Percentiles rank a stretch among this genome's conserved stretches.
These are phyloP conservation scores for Varecia variegata DNA, from an alignment of 2,797 vertebrate species.

Conservation along the genomic window DNA sequence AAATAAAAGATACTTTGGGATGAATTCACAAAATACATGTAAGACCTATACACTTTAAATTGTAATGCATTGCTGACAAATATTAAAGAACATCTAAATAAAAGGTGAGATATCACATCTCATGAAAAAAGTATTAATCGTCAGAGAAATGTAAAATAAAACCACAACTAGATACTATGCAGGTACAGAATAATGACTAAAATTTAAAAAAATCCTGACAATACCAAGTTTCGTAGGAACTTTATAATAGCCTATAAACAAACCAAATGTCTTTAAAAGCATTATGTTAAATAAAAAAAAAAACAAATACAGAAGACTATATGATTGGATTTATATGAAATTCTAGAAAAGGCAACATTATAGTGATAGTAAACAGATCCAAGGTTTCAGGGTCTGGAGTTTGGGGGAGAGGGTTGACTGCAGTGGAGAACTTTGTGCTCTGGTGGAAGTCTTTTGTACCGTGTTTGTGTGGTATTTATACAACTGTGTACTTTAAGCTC, in stretches of 20 bases:
- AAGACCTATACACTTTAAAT: not conserved
- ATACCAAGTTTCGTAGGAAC: not conserved
- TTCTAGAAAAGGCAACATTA: not conserved
- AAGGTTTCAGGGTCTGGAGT: not conserved
- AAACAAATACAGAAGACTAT: not conserved
- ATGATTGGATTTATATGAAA: not conserved
- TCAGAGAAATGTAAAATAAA: not conserved
- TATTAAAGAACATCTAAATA: not conserved
- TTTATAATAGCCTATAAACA: not conserved
- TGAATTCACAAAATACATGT: not conserved
- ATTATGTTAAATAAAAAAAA: slow-evolving; percentile 16
- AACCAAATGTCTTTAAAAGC: not conserved
- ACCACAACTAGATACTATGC: not conserved
- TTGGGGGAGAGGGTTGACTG: not conserved
- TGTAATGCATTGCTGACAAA: not conserved
- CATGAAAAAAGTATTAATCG: not conserved
- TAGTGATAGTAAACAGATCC: not conserved
- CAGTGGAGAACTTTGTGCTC: not conserved
- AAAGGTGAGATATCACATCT: not conserved
- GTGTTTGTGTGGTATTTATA: not conserved
- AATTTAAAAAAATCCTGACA: not conserved
- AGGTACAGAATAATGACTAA: not conserved
- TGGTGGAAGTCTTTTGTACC: not conserved
- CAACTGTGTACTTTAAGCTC: not conserved
- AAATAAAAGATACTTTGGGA: not conserved